A percentile compares a stretch with the other conserved stretches of the same genome.
Conservation (phyloP, 2,888 invertebrate species). For the Pasiphila rectangulata region DNA sequence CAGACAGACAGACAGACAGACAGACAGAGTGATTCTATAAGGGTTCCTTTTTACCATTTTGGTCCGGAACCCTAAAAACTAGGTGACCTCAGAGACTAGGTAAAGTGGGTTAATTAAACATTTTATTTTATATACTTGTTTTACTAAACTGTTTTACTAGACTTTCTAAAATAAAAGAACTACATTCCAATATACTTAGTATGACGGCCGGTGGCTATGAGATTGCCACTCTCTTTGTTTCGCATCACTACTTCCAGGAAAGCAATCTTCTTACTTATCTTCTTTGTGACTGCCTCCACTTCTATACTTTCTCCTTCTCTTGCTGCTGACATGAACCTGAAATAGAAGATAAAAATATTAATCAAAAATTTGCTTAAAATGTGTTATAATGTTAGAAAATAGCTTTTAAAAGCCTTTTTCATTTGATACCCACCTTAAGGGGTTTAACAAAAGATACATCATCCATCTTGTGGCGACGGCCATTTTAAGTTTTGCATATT, state of each 20-base stretch:
- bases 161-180: neutral
- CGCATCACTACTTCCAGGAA: conserved; percentile 90
- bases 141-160: neutral
- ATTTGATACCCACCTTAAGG: neutral
- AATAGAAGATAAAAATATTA: conserved; percentile 41
- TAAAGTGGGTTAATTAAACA: too few species aligned
- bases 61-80: too few species aligned
- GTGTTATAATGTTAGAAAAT: neutral
- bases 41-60: too few species aligned
- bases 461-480: too few species aligned
- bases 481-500: too few species aligned
- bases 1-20: too few species aligned
- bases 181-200: conserved; percentile 84
- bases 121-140: neutral
- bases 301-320: conserved; percentile 88
- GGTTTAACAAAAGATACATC: too few species aligned
- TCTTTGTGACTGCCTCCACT: conserved; percentile 88
- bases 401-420: neutral
- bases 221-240: conserved; percentile 85
- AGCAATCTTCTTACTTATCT: conserved; percentile 89
- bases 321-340: conserved; percentile 89
- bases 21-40: too few species aligned
- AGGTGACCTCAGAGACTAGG: too few species aligned
- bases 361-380: neutral
- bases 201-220: conserved; percentile 91